phyloP scores from a whole-genome alignment of 2,888 invertebrate species.

The Campopleginae sp. region DNA sequence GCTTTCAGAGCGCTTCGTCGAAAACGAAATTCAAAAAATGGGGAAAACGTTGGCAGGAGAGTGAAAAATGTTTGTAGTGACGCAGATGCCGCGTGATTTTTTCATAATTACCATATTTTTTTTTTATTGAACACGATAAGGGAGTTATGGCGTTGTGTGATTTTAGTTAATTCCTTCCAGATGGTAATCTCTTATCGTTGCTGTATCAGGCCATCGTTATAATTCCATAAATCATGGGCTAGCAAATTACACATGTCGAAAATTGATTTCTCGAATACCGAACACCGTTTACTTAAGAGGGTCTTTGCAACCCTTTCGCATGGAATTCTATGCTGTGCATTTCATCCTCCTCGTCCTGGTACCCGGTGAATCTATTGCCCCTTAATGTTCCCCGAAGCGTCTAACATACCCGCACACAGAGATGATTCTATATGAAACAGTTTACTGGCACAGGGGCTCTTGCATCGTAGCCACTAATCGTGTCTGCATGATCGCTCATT shows the following conservation, averaged over 20 bases:
- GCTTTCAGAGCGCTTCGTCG: neutral
- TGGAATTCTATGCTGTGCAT: neutral
- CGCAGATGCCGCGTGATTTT: neutral
- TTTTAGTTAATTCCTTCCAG: neutral
- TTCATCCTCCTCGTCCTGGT: neutral
- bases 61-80: neutral
- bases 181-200: neutral
- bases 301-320: neutral
- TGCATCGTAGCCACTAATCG: constrained; percentile 28
- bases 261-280: neutral
- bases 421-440: neutral
- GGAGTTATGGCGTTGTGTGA: neutral
- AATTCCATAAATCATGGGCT: neutral
- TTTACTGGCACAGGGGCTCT: neutral
- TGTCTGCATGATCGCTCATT: constrained; percentile 42
- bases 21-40: neutral
- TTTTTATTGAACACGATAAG: too few relatives aligned
- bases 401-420: neutral
- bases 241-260: neutral
- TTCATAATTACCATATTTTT: neutral
- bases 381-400: neutral
- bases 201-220: neutral
- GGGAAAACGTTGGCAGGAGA: neutral
- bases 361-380: neutral
- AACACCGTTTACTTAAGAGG: neutral